phyloP scores from a whole-genome alignment of 2,113 vertebrate genomes.

The Mola mola region DNA sequence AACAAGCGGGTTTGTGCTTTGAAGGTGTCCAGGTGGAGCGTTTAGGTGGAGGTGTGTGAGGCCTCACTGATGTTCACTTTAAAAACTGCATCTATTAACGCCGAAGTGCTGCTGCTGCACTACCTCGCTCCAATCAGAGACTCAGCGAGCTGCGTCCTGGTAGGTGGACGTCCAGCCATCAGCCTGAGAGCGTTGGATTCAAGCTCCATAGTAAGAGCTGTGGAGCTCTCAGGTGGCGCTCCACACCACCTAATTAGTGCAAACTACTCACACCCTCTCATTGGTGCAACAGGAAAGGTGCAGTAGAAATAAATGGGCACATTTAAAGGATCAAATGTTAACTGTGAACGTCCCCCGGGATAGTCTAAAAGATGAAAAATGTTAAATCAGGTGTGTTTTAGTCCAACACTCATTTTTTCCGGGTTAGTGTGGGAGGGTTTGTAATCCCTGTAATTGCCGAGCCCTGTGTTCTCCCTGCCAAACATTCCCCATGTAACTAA shows the following conservation, averaged over 20 bases:
- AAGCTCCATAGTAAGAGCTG: too few species aligned
- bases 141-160: slow-evolving; percentile 21
- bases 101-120: too few species aligned
- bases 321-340: not conserved
- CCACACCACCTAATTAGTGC: slow-evolving; percentile 22
- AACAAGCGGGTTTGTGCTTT: too few species aligned
- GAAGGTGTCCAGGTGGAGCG: too few species aligned
- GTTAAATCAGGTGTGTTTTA: too few species aligned
- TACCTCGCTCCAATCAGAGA: slow-evolving; percentile 31
- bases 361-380: too few species aligned
- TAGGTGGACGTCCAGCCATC: slow-evolving; percentile 14
- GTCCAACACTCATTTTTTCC: slow-evolving; percentile 17
- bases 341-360: too few species aligned
- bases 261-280: slow-evolving; percentile 7
- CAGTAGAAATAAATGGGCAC: slow-evolving; percentile 2
- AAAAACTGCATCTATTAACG: too few species aligned
- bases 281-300: not conserved
- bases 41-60: too few species aligned
- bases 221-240: too few species aligned
- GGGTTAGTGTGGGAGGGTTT: slow-evolving; percentile 11
- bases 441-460: slow-evolving; percentile 20
- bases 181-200: slow-evolving; percentile 9
- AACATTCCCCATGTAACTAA: slow-evolving; percentile 15
- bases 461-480: slow-evolving; percentile 18
- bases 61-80: too few species aligned